Evolutionary conservation across 2,797 vertebrate species (phyloP).

Genomic region (Peromyscus melanophrys): DNA sequence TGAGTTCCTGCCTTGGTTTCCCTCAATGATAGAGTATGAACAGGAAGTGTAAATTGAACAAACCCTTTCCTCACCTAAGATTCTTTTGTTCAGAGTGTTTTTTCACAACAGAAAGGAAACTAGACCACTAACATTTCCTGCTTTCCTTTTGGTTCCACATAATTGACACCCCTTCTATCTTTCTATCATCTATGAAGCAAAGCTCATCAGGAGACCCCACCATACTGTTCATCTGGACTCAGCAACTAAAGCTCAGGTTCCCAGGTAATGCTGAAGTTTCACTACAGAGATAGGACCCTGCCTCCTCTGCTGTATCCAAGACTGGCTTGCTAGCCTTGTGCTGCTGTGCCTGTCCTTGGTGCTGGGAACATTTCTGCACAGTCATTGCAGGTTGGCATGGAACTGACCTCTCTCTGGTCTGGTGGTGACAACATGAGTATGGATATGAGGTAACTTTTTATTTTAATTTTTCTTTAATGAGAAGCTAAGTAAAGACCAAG

Average conservation of each 20-base stretch:
- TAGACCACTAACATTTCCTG: background rate
- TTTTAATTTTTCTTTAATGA: background rate
- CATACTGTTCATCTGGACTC: background rate
- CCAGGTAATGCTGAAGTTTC: accelerated
- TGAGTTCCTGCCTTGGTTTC: no score
- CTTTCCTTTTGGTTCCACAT: background rate
- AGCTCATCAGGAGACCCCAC: background rate
- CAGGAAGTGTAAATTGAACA: background rate
- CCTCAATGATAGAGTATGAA: background rate
- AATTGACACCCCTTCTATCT: background rate
- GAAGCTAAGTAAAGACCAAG: background rate
- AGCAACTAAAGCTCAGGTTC: accelerated
- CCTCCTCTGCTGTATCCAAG: no score
- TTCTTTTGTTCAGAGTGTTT: background rate
- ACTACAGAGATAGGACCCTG: accelerated
- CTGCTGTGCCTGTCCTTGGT: accelerated
- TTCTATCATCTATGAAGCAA: no score
- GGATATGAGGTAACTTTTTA: no score
- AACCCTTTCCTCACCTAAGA: background rate
- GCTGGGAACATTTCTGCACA: accelerated
- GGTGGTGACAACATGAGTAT: no score
- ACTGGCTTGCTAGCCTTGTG: accelerated
- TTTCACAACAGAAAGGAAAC: background rate
- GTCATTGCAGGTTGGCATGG: background rate
- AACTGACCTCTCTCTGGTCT: no score